Base-by-base conservation (phyloP, 1,140 invertebrate species). In the Zophobas atratus region DNA sequence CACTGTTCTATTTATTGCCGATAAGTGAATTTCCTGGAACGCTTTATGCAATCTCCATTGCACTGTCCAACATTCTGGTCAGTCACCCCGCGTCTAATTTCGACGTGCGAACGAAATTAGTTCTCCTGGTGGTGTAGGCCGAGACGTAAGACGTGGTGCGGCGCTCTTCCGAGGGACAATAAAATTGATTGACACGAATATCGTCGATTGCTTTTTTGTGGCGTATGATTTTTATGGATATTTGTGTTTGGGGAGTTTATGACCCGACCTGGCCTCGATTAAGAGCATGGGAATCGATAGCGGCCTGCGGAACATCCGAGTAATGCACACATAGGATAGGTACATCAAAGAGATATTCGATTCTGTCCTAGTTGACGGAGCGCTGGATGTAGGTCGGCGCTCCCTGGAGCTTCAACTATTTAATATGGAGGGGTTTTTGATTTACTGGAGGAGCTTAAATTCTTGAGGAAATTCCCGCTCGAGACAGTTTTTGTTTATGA, bases 51-150 rank as follows among this genome's bases (percentile, higher is more conserved):
- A 53, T 70, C 56, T 63, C 20, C 32, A 67, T 33, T 63, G 55
- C 74, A 63, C 33, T 53, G 75, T 63, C 75, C 75, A 70, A 76
- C 48, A 76, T 76, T 76, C 75, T 76, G 75, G 75, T 76, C 75
- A 76, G 41, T 76, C 38, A 76, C 75, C 75, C 55, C 60, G 3
- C 32, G 51, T 72, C 70, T 51, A 72, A 72, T 72, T 72, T 72
- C 70, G 35, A 72, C 43, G 4, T 72, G 39, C 70, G 41, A 55
- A 53, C 70, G 38, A 56, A 60, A 60, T 75, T 57, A 57, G 70
- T 53, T 73, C 20, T 20, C 20, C 39, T 70, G 38, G 6, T 20
- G 34, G 2, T 70, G 20, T 33, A 2, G 57, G 1, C 57, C 20
- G 57, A 63, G 34, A 63, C 6, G 2, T 5, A 56, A 63, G 39